Evolutionary conservation across 2,888 invertebrate species (phyloP).

Genomic region (Creontiades dilutus): DNA sequence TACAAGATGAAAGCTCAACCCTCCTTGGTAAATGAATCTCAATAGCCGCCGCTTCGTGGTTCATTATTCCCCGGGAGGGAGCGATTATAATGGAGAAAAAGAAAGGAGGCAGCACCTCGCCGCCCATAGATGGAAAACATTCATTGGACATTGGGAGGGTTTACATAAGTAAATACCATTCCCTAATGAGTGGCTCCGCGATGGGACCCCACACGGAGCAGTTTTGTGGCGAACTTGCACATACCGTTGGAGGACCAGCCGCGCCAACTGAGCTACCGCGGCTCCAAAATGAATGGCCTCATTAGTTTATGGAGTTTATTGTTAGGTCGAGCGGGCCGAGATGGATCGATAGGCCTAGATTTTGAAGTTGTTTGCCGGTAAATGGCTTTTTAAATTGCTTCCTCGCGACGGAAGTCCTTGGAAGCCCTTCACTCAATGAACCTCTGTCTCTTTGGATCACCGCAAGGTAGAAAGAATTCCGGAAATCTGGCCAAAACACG

Average conservation of each 20-base stretch:
- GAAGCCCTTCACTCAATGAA: conserved; percentile 6
- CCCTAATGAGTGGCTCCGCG: conserved; percentile 15
- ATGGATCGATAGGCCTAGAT: conserved; percentile 36
- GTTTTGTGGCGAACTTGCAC: conserved; percentile 20
- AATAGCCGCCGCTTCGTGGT: conserved; percentile 24
- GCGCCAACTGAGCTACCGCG: background rate
- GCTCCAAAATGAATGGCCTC: conserved; percentile 21
- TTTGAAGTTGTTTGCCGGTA: conserved; percentile 48
- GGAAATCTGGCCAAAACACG: no score
- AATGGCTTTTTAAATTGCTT: conserved; percentile 58
- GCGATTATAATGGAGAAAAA: conserved; percentile 21
- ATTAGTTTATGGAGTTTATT: conserved; percentile 35
- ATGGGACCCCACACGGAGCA: conserved; percentile 13
- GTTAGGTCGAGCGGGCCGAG: conserved; percentile 10
- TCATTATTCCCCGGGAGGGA: conserved; percentile 11
- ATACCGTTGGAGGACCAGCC: background rate
- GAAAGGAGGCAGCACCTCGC: conserved; percentile 35
- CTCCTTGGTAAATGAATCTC: background rate
- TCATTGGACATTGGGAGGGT: conserved; percentile 20
- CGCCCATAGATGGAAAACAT: conserved; percentile 22
- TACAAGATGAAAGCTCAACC: background rate
- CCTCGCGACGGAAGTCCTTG: conserved; percentile 30
- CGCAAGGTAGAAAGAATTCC: no score
- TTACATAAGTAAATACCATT: conserved; percentile 35
- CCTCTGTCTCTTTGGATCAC: background rate